Base-by-base conservation (phyloP, 2,888 invertebrate species). In the Amblyjoppa fuscipennis region DNA sequence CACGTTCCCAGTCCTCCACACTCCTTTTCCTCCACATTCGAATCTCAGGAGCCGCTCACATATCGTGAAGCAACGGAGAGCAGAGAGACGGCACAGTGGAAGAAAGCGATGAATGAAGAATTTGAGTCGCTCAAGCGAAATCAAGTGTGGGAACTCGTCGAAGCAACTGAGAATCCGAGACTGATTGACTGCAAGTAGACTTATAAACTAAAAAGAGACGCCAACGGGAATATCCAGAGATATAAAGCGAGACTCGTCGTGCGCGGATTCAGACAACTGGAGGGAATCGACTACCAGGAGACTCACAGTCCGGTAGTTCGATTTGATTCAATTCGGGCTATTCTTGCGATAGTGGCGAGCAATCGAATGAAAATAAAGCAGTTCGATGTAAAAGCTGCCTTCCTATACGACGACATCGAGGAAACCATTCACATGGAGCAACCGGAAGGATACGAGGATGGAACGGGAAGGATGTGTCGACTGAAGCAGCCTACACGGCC, bases 231-330 rank as follows among this genome's bases (percentile, higher is more conserved):
- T 38, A 78, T 89, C 34, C 79, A 87, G 34, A 70, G 87, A 2
- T 90, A 87, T 86, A 92, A 90, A 75, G 91, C 90, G 13, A 76
- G 92, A 70, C 87, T 91, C 7, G 91, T 91, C 34, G 90, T 87
- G 4, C 80, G 88, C 61, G 91, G 91, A 9, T 90, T 83, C 68
- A 20, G 38, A 13, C 90, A 91, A 79, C 75, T 66, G 7, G 49
- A 68, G 78, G 90, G 90, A 13, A 68, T 89, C 3, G 90, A 92
- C 77, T 92, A 89, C 80, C 20, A 20, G 20, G 20, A 20, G 20
- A 20, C 20, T 20, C 20, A 20, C 20, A 20, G 20, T 20, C 20
- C 20, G 20, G 20, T 20, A 20, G 20, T 20, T 20, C 20, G 20
- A 20, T 20, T 20, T 20, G 20, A 20, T 20, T 20, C 20, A 20